Percentiles rank a stretch among this genome's conserved stretches.
Evolutionary conservation across 2,888 invertebrate species (phyloP).

Genomic region (Parascotia fuliginaria): DNA sequence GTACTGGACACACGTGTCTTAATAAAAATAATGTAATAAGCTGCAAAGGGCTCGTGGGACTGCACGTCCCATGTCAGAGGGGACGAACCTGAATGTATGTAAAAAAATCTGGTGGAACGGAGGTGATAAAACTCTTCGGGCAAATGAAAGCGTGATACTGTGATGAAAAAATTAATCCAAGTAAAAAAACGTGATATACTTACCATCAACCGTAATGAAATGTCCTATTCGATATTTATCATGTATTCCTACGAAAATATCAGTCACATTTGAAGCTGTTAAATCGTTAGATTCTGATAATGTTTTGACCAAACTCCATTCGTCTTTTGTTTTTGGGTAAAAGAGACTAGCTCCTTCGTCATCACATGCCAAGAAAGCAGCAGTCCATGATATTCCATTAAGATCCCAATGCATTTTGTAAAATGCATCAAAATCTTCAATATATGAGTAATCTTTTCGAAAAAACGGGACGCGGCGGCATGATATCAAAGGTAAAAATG

Average conservation of each 20-base stretch:
- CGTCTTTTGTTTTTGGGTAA: slow-evolving; percentile 47
- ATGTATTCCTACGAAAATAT: slow-evolving; percentile 54
- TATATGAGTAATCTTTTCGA: slow-evolving; percentile 56
- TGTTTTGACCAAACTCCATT: too few species aligned
- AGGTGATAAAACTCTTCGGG: too few species aligned
- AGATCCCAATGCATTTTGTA: slow-evolving; percentile 56
- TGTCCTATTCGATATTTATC: slow-evolving; percentile 53
- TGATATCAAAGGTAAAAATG: slow-evolving; percentile 15
- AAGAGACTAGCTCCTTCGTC: slow-evolving; percentile 58
- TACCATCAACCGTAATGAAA: slow-evolving; percentile 61
- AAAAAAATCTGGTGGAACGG: too few species aligned
- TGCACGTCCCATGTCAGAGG: too few species aligned
- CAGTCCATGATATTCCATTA: slow-evolving; percentile 39
- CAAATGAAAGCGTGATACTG: too few species aligned
- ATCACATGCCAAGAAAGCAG: slow-evolving; percentile 51
- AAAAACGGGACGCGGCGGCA: slow-evolving; percentile 47
- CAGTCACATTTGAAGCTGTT: slow-evolving; percentile 37
- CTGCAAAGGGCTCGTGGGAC: too few species aligned
- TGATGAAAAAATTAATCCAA: too few species aligned
- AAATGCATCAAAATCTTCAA: slow-evolving; percentile 52
- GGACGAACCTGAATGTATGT: too few species aligned
- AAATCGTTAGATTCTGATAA: too few species aligned
- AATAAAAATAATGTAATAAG: too few species aligned
- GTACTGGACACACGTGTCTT: too few species aligned
- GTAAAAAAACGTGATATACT: slow-evolving; percentile 6